Base-by-base conservation (phyloP, 2,797 vertebrate species). In the Loriculus beryllinus region DNA sequence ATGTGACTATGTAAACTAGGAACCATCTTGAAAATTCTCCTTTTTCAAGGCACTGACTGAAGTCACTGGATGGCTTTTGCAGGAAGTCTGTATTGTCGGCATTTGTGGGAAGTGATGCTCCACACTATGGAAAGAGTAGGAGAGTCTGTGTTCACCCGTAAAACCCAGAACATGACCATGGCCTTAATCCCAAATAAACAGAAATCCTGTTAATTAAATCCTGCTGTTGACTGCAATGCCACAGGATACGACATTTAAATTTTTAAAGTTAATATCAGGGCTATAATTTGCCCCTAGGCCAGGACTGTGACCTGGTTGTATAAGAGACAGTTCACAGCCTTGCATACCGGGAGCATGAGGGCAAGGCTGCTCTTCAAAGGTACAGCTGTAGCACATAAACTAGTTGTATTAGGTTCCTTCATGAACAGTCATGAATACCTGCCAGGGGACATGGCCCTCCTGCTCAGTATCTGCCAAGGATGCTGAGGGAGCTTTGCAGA, bases 271-370 rank as follows among this genome's bases (percentile, higher is more conserved):
- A 49, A 82, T 63, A 49, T 5, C 48, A 67, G 57, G 20, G 19
- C 7, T 0, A 0, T 22, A 62, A 43, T 81, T 83, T 78, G 62
- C 6, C 20, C 20, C 14, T 35, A 8, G 39, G 6, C 42, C 63
- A 93, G 28, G 14, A 40, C 6, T 21, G 20, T 49, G 59, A 72
- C 39, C 31, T n/a, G 3, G 28, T n/a, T 28, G 16, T 7, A 7
- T 7, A 39, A 23, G 12, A 48, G 16, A 31, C 4, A 20, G 33
- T 26, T 52, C 48, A 81, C 49, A 86, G 14, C 19, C 57, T 49
- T 68, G 23, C n/a, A 67, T 87, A 79, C 16, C 54, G 79, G 13
- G 20, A 40, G 6, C 31, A 45, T 3, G 33, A 65, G 39, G 23
- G 23, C 35, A 69, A 52, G 37, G 29, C 12, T 68, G 52, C 4